Evolutionary conservation across 2,797 vertebrate genomes (phyloP).

Genomic region (Phylloscopus collybita): DNA sequence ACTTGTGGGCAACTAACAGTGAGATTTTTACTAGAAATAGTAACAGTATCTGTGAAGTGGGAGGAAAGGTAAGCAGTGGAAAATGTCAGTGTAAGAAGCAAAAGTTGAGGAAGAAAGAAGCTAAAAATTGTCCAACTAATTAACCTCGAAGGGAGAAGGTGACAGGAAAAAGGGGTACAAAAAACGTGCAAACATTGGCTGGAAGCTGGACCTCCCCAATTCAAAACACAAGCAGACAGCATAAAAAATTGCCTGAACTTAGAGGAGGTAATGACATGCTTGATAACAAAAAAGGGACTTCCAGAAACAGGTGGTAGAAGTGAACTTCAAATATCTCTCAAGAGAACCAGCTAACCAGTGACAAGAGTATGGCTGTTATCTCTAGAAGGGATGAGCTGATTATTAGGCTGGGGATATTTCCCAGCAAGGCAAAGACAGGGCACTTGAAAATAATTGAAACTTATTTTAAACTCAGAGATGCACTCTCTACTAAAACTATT

Average conservation of each 20-base stretch:
- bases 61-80: background rate
- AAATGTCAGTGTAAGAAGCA: background rate
- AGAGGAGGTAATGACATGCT: background rate
- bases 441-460: background rate
- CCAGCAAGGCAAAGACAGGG: background rate
- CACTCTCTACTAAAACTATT: background rate
- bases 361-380: background rate
- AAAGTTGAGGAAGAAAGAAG: background rate
- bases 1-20: background rate
- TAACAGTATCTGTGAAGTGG: background rate
- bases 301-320: background rate
- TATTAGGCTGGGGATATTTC: background rate
- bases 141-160: background rate
- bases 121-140: background rate
- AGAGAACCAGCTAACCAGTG: background rate
- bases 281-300: background rate
- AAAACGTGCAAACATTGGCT: background rate
- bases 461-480: conserved; percentile 1
- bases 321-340: background rate
- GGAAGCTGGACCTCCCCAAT: background rate
- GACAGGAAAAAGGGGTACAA: background rate
- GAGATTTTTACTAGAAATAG: background rate
- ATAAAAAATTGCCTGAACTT: background rate
- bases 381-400: background rate
- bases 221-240: background rate